Base-by-base conservation (phyloP, 2,797 vertebrate species). In the Pitangus sulphuratus region DNA sequence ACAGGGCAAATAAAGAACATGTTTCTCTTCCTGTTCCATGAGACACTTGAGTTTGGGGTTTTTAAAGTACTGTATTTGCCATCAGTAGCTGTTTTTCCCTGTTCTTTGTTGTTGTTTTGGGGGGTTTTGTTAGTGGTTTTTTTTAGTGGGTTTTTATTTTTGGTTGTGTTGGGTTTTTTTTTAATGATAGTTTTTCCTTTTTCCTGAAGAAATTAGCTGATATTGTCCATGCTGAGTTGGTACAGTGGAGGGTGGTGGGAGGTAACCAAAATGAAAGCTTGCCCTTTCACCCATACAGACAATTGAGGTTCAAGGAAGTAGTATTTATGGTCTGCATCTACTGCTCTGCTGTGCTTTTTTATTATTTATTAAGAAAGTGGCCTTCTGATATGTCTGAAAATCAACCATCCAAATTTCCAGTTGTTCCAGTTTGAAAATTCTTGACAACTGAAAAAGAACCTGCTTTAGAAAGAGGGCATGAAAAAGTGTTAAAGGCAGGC, bases 401-500 rank as follows among this genome's bases (percentile, higher is more conserved):
- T 83, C 81, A 77, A 17, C 56, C 16, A 48, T 74, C 44, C 60
- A 66, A 89, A 42, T 80, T 72, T 45, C n/a, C 78, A 60, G 50
- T 77, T 54, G 72, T 65, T 92, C 53, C 42, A 69, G 31, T 81
- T 90, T 91, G 78, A 66, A 91, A 60, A 58, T 19, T 76, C 33
- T 80, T 87, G 89, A 87, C 89, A 91, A 65, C 65, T 81, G 50
- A 85, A 85, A 42, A 45, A 76, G 39, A 87, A 72, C 65, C 82
- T 5, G 1, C 75, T 80, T 91, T 50, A 89, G 69, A 92, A 83
- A 13, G 25, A 61, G 68, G 85, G 42, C 70, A 33, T 45, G 33
- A 87, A 94, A 81, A 80, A 92, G 71, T 53, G 86, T 90, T 83
- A 83, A 87, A 94, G 72, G 53, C 75, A 85, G 65, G 53, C 39